phyloP scores from a whole-genome alignment of 2,888 invertebrate genomes.

The Ornithoptera priamus region DNA sequence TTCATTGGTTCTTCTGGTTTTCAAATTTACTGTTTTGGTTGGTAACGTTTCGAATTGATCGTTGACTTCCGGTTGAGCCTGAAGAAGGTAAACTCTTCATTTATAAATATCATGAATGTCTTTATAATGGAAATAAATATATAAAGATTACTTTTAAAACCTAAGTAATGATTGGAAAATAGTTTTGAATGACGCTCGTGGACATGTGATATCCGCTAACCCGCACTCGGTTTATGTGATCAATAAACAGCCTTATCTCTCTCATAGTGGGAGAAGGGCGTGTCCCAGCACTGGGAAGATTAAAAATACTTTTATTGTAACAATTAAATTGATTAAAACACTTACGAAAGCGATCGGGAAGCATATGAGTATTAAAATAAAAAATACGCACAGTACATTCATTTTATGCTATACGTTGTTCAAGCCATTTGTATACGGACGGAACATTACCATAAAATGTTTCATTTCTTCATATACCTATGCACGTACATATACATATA shows the following conservation, averaged over 20 bases:
- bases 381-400: conserved; percentile 20
- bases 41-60: conserved; percentile 45
- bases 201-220: too few species aligned
- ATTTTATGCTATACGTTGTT: conserved; percentile 15
- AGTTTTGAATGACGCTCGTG: too few species aligned
- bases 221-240: too few species aligned
- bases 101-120: not conserved
- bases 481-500: too few species aligned
- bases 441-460: conserved; percentile 10
- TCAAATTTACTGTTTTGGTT: conserved; percentile 23
- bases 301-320: not conserved
- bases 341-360: conserved; percentile 15
- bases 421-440: conserved; percentile 18
- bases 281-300: too few species aligned
- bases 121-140: not conserved
- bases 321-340: not conserved
- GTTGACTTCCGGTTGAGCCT: conserved; percentile 60
- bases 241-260: too few species aligned
- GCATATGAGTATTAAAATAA: conserved; percentile 24
- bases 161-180: too few species aligned
- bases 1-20: not conserved
- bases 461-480: conserved; percentile 14
- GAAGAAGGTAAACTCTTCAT: conserved; percentile 18
- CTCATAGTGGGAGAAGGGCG: too few species aligned
- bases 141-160: too few species aligned